Evolutionary conservation across 2,888 invertebrate genomes (phyloP).

Genomic region (Cryptophagus acutangulus): DNA sequence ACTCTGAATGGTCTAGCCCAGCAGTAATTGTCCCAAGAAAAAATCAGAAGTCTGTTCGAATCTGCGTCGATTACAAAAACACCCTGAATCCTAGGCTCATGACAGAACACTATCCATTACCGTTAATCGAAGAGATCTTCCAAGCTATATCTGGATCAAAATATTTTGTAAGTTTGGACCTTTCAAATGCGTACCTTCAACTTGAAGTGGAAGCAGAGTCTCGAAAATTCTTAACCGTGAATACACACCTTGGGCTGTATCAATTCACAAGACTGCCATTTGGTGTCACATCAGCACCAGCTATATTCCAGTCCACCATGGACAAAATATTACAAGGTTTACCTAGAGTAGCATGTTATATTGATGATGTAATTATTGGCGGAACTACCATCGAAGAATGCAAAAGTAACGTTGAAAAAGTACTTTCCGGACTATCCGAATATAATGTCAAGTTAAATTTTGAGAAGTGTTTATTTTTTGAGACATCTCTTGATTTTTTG

Average conservation of each 20-base stretch:
- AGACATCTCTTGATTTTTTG: slow-evolving; percentile 14
- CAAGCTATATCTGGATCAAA: slow-evolving; percentile 26
- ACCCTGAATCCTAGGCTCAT: slow-evolving; percentile 30
- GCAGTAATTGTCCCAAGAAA: slow-evolving; percentile 33
- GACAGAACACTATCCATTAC: slow-evolving; percentile 33
- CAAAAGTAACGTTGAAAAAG: not conserved
- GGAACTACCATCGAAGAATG: slow-evolving; percentile 17
- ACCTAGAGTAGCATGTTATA: slow-evolving; percentile 9
- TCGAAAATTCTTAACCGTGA: slow-evolving; percentile 23
- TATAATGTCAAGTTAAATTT: slow-evolving; percentile 11
- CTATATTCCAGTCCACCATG: slow-evolving; percentile 17
- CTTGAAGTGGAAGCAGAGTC: slow-evolving; percentile 25
- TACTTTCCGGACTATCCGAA: not conserved
- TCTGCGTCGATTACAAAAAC: slow-evolving; percentile 35
- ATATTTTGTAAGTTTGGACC: slow-evolving; percentile 30
- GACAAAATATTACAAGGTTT: slow-evolving; percentile 9
- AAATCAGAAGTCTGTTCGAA: slow-evolving; percentile 22
- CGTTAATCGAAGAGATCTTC: slow-evolving; percentile 34
- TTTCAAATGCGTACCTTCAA: slow-evolving; percentile 32
- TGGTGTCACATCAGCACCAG: slow-evolving; percentile 12
- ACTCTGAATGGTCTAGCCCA: slow-evolving; percentile 29
- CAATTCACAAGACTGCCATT: slow-evolving; percentile 12
- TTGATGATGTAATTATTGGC: slow-evolving; percentile 21
- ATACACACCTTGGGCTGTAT: slow-evolving; percentile 28
- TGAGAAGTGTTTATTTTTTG: slow-evolving; percentile 14